Evolutionary conservation across 2,113 vertebrate genomes (phyloP).

Genomic region (Macrotus californicus): DNA sequence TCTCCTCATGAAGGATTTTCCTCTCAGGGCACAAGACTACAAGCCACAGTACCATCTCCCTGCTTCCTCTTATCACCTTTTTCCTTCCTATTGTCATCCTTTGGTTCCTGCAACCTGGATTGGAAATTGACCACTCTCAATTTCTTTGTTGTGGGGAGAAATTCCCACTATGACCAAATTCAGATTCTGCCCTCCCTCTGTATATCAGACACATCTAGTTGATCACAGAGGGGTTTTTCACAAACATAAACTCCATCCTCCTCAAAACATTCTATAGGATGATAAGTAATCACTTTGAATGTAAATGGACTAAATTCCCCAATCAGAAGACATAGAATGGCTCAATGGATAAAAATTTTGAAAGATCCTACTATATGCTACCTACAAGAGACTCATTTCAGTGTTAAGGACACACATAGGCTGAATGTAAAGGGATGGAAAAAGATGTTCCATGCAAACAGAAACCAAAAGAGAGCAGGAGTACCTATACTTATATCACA

Average conservation of each 20-base stretch:
- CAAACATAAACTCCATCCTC: background rate
- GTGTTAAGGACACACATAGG: background rate
- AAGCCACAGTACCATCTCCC: background rate
- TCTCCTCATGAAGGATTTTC: background rate
- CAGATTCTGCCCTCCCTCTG: background rate
- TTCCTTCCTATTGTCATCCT: background rate
- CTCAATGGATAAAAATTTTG: background rate
- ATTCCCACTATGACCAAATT: background rate
- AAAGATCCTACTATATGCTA: background rate
- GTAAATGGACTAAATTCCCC: background rate
- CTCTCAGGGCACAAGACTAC: background rate
- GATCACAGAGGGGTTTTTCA: background rate
- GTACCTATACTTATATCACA: background rate
- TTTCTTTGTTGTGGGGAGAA: background rate
- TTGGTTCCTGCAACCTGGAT: background rate
- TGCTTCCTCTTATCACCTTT: background rate
- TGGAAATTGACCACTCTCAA: background rate
- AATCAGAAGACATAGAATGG: background rate
- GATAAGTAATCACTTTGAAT: background rate
- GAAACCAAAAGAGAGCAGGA: background rate
- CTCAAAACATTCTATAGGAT: background rate
- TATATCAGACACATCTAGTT: background rate
- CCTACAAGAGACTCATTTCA: background rate
- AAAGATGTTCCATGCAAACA: background rate
- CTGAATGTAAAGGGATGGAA: background rate